Evolutionary conservation across 2,888 invertebrate genomes (phyloP).

Genomic region (Azorinus chamasolen): DNA sequence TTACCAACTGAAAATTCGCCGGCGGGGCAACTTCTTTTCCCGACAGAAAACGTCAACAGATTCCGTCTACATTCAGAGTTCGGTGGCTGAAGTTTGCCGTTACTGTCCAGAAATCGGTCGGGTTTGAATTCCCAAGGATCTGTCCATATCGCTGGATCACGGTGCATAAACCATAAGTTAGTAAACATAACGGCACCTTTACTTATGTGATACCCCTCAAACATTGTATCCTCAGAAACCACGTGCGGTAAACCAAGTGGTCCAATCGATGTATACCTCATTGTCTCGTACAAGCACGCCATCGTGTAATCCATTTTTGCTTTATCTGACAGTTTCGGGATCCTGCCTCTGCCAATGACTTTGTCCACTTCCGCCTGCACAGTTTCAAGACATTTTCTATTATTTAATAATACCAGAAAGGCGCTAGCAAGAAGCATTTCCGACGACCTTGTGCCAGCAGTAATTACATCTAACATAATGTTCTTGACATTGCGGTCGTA

Average conservation of each 20-base stretch:
- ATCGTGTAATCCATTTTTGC: conserved; percentile 49
- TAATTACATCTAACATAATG: conserved; percentile 24
- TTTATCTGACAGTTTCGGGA: conserved; percentile 49
- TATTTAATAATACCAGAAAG: conserved; percentile 60
- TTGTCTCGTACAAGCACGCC: conserved; percentile 44
- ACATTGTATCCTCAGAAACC: conserved; percentile 24
- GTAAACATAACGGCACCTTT: conserved; percentile 30
- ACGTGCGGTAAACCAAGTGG: conserved; percentile 36
- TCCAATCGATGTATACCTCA: conserved; percentile 37
- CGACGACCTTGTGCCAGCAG: conserved; percentile 33
- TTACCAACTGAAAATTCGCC: conserved; percentile 68
- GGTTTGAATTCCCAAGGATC: conserved; percentile 65
- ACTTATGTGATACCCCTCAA: conserved; percentile 34
- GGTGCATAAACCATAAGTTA: conserved; percentile 56
- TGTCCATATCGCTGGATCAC: conserved; percentile 57
- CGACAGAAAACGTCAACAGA: conserved; percentile 67
- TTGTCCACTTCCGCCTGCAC: conserved; percentile 65
- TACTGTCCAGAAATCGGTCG: conserved; percentile 59
- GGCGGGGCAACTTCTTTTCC: conserved; percentile 72
- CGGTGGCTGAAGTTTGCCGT: conserved; percentile 50
- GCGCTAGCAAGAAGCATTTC: conserved; percentile 55
- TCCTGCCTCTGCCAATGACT: conserved; percentile 45
- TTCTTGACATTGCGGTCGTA: conserved; percentile 24
- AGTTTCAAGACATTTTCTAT: conserved; percentile 59
- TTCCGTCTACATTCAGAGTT: conserved; percentile 54